Evolutionary conservation across 2,113 vertebrate genomes (phyloP).

Genomic region (Heliornis fulica): DNA sequence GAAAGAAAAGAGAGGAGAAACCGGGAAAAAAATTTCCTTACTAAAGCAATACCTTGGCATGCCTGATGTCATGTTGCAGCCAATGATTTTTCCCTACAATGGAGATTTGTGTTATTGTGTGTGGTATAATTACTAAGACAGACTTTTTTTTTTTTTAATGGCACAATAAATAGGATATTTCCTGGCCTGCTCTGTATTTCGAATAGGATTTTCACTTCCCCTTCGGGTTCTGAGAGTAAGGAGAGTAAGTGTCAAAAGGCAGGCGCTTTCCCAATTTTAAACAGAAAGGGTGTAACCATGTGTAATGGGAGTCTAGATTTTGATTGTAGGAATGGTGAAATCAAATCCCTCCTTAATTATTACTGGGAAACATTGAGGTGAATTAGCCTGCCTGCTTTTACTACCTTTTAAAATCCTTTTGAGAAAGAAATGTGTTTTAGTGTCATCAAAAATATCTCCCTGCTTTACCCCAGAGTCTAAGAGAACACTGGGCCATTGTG

Average conservation of each 20-base stretch:
- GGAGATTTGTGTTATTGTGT: slow-evolving; percentile 58
- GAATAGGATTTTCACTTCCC: slow-evolving; percentile 64
- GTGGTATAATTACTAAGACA: slow-evolving; percentile 47
- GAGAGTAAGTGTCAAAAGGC: slow-evolving; percentile 64
- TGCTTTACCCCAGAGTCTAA: neutral
- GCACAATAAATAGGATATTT: slow-evolving; percentile 69
- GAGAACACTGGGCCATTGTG: neutral
- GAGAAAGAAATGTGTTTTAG: neutral
- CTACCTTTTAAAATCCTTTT: neutral
- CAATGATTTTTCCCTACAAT: slow-evolving; percentile 13
- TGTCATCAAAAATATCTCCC: neutral
- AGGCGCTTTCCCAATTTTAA: slow-evolving; percentile 47
- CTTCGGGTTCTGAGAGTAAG: slow-evolving; percentile 23
- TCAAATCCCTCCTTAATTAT: slow-evolving; percentile 26
- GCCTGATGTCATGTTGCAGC: slow-evolving; percentile 29
- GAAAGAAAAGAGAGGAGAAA: neutral
- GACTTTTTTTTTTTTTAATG: slow-evolving; percentile 32
- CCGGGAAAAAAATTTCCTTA: neutral
- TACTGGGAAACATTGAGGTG: neutral
- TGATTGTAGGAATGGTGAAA: slow-evolving; percentile 43
- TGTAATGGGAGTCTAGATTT: neutral
- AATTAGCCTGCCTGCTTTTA: neutral
- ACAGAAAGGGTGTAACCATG: neutral
- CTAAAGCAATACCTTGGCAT: slow-evolving; percentile 36
- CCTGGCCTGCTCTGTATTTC: slow-evolving; percentile 44